phyloP scores from a whole-genome alignment of 2,888 invertebrate genomes.

The Troides helena region DNA sequence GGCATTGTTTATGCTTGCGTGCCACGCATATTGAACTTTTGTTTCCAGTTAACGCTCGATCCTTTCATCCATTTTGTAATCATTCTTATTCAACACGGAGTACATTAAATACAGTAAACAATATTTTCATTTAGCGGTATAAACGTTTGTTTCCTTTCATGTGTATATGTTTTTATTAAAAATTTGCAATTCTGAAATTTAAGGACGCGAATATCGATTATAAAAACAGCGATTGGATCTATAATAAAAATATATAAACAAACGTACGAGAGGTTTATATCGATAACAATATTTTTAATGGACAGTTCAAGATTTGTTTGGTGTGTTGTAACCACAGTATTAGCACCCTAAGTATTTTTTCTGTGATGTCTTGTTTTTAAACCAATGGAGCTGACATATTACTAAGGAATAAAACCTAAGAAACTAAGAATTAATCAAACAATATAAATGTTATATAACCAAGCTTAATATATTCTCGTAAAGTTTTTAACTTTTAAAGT shows the following conservation, averaged over 20 bases:
- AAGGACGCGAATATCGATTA: not conserved
- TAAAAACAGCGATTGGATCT: not conserved
- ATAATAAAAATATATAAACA: not conserved
- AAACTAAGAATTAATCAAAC: not conserved
- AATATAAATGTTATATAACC: not conserved
- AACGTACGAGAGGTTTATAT: not conserved
- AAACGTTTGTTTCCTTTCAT: not conserved
- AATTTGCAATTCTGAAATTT: not conserved
- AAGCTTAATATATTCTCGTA: slow-evolving; percentile 3
- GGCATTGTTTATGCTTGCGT: slow-evolving; percentile 66
- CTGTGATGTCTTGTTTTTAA: no score
- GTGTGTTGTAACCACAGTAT: not conserved
- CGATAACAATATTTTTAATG: no score
- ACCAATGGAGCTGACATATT: no score
- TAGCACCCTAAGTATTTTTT: no score
- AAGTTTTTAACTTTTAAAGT: slow-evolving; percentile 14
- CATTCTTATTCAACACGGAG: slow-evolving; percentile 14
- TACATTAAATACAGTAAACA: slow-evolving; percentile 11
- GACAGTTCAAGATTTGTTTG: no score
- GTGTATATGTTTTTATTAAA: not conserved
- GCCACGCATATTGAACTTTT: slow-evolving; percentile 55
- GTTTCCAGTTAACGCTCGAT: slow-evolving; percentile 40
- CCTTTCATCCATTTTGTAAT: slow-evolving; percentile 17
- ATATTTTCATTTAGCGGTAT: not conserved
- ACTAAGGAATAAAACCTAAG: not conserved